Evolutionary conservation across 2,888 invertebrate genomes (phyloP).

Genomic region (Epinotia brunnichana): DNA sequence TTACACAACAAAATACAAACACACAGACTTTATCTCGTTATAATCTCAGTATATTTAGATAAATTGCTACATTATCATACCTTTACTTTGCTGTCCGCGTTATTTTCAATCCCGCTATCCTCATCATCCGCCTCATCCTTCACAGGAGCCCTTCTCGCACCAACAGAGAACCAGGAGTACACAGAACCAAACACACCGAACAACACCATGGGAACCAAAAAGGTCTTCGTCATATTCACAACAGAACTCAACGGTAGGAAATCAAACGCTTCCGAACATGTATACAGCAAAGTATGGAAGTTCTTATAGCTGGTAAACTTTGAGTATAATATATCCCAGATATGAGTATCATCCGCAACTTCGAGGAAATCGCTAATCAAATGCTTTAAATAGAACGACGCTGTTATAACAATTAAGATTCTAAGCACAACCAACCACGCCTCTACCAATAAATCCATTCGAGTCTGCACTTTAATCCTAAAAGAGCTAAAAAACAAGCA

Average conservation of each 20-base stretch:
- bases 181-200: slow-evolving; percentile 70
- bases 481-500: slow-evolving; percentile 68
- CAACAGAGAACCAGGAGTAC: slow-evolving; percentile 65
- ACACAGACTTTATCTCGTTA: no score
- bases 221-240: slow-evolving; percentile 77
- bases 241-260: slow-evolving; percentile 85
- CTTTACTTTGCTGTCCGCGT: slow-evolving; percentile 69
- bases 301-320: slow-evolving; percentile 87
- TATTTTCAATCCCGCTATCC: slow-evolving; percentile 83
- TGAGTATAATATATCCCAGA: slow-evolving; percentile 87
- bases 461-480: slow-evolving; percentile 64
- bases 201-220: slow-evolving; percentile 84
- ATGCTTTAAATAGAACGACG: slow-evolving; percentile 73
- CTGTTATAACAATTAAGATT: slow-evolving; percentile 52
- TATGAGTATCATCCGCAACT: slow-evolving; percentile 85
- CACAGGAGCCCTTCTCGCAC: slow-evolving; percentile 47
- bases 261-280: slow-evolving; percentile 90
- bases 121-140: slow-evolving; percentile 64
- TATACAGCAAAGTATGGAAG: slow-evolving; percentile 91
- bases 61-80: background rate
- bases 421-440: slow-evolving; percentile 62
- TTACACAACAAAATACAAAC: no score
- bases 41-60: no score
- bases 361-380: slow-evolving; percentile 65
- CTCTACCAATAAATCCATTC: slow-evolving; percentile 63